Evolutionary conservation across 2,888 invertebrate genomes (phyloP).

Genomic region (Pseudanteris insignis): DNA sequence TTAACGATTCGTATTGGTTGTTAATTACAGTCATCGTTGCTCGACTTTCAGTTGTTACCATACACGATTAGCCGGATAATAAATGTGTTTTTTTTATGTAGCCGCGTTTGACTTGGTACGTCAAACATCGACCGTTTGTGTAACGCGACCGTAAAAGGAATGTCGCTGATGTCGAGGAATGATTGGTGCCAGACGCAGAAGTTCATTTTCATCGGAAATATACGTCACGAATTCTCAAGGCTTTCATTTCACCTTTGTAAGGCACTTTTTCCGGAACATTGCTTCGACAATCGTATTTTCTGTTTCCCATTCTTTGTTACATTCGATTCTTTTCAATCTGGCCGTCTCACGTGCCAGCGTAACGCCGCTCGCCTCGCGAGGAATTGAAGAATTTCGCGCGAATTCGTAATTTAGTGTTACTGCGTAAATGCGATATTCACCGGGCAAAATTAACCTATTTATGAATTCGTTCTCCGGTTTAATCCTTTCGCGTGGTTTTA

Average conservation of each 20-base stretch:
- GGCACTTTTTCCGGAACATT: constrained; percentile 63
- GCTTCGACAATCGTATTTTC: constrained; percentile 62
- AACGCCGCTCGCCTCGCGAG: constrained; percentile 40
- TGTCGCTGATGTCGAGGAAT: constrained; percentile 33
- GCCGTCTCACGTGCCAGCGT: constrained; percentile 52
- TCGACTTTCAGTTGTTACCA: too few species aligned
- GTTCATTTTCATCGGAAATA: constrained; percentile 45
- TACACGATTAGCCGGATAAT: constrained; percentile 27
- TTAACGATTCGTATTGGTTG: too few species aligned
- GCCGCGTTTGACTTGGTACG: constrained; percentile 27
- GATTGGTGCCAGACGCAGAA: constrained; percentile 42
- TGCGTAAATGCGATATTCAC: constrained; percentile 38
- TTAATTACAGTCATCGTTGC: too few species aligned
- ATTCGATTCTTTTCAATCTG: constrained; percentile 60
- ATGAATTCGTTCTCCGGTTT: constrained; percentile 25
- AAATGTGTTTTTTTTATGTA: constrained; percentile 29
- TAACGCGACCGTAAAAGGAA: constrained; percentile 35
- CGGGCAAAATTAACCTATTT: constrained; percentile 30
- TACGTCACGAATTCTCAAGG: constrained; percentile 44
- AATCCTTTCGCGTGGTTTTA: too few species aligned
- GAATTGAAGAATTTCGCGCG: constrained; percentile 40
- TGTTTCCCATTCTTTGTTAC: constrained; percentile 52
- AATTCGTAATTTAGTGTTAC: constrained; percentile 39
- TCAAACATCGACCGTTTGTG: constrained; percentile 32
- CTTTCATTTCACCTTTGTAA: constrained; percentile 54